A percentile compares a stretch with the other conserved stretches of the same genome.
Evolutionary conservation across 2,113 vertebrate species (phyloP).

Genomic region (Saguinus midas): DNA sequence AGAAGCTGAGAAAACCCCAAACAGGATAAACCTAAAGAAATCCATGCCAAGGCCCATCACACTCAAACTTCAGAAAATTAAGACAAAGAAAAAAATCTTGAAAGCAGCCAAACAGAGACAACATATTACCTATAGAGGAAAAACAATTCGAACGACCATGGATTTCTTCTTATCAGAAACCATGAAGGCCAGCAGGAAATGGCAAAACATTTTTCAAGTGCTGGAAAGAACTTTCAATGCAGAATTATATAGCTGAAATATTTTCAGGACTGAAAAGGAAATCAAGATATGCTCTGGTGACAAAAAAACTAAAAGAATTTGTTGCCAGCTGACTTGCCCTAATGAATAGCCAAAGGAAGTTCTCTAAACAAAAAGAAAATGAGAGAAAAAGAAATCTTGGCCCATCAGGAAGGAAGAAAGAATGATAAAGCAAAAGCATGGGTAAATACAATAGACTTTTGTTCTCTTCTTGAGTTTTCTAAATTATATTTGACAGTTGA

Average conservation of each 20-base stretch:
- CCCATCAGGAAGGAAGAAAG: not conserved
- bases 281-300: not conserved
- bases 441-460: conserved; percentile 27
- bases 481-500: conserved; percentile 28
- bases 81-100: conserved; percentile 1
- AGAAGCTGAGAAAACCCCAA: conserved; percentile 21
- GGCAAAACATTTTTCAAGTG: not conserved
- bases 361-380: conserved; percentile 19
- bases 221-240: not conserved
- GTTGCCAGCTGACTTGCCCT: not conserved
- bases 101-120: not conserved
- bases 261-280: conserved; percentile 25
- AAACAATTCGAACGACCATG: not conserved
- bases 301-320: conserved; percentile 35
- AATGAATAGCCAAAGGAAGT: conserved; percentile 17
- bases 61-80: conserved; percentile 35
- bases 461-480: conserved; percentile 39
- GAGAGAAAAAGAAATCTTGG: conserved; percentile 36
- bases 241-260: conserved; percentile 29
- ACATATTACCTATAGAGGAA: not conserved
- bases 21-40: conserved; percentile 39
- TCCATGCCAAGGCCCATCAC: not conserved
- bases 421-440: conserved; percentile 14
- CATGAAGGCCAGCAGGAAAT: not conserved
- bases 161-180: conserved; percentile 40